These are phyloP conservation scores for Micromys minutus DNA, from an alignment of 2,113 vertebrate genomes.

Conservation along the genomic window DNA sequence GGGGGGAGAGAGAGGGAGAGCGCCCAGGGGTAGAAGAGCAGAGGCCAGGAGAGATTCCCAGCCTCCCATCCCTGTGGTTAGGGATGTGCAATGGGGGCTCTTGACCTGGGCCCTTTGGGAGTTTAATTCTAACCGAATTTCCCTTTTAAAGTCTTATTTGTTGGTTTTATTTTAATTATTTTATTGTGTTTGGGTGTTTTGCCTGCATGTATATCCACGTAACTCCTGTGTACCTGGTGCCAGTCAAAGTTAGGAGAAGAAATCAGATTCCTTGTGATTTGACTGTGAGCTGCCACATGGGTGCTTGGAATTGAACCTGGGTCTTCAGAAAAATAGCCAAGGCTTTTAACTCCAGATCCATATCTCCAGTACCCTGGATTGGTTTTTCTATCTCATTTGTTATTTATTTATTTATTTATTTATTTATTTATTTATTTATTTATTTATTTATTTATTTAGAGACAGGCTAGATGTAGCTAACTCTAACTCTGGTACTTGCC, in stretches of 20 bases:
- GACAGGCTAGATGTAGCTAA: too few species aligned
- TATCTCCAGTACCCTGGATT: background rate
- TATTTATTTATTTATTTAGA: background rate
- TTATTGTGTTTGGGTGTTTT: background rate
- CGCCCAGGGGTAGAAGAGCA: background rate
- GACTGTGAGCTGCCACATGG: background rate
- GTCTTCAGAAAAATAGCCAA: background rate
- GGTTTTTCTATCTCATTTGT: too few species aligned
- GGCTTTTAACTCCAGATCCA: background rate
- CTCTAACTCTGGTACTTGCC: background rate
- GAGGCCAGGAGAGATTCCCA: too few species aligned
- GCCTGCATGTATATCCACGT: background rate
- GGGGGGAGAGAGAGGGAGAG: too few species aligned
- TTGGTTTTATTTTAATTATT: background rate
- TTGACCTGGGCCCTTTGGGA: background rate
- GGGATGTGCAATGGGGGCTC: background rate
- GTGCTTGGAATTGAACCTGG: background rate
- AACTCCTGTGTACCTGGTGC: background rate
- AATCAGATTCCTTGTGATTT: background rate
- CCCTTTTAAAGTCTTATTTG: background rate
- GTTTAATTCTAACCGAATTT: background rate
- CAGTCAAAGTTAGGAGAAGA: background rate
- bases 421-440: background rate
- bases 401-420: background rate
- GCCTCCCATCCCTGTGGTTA: background rate